Base-by-base conservation (phyloP, 2,113 vertebrate genomes). In the Gopherus flavomarginatus region DNA sequence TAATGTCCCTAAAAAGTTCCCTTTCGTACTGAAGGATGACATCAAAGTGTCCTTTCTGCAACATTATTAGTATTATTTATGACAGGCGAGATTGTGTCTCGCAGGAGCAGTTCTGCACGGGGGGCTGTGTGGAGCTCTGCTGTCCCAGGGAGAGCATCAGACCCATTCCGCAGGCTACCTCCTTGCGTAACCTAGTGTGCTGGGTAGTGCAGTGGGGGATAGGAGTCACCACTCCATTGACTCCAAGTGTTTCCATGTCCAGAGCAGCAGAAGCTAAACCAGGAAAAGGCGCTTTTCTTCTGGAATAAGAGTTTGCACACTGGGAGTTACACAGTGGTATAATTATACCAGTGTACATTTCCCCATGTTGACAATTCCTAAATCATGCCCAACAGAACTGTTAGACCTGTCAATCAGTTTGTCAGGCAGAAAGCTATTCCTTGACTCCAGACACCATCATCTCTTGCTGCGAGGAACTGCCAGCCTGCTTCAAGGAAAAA, bases 21-120 rank as follows among this genome's bases (percentile, higher is more conserved):
- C 42, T 77, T 69, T 47, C 11, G 10, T 44, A 26, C 75, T 72
- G 65, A 72, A 6, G 54, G 47, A 88, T 95, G 87, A 92, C 89
- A 94, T 80, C 79, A 65, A 7, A 11, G 54, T 87, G 83, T 90
- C 75, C 75, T 44, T 95, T 90, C 75, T 90, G 75, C 79, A 88
- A 92, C 85, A 87, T 79, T 12, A 92, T 88, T 92, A 47, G 90
- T 86, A 47, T 22, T 87, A 86, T 89, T 94, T 94, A 83, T 54
- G 90, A 87, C 16, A 83, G 65, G 87, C 42, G 11, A 42, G 87
- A 88, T 89, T 29, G 38, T 6, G 8, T 27, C 92, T 87, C 72
- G 81, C 83, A 79, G 90, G 86, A 38, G 59, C n/a, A 52, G 31
- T 57, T 83, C 5, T 21, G 53, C 89, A 91, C 56, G 0, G 3